Evolutionary conservation across 1,140 invertebrate species (phyloP).

Genomic region (Gonatopus flavifemur): DNA sequence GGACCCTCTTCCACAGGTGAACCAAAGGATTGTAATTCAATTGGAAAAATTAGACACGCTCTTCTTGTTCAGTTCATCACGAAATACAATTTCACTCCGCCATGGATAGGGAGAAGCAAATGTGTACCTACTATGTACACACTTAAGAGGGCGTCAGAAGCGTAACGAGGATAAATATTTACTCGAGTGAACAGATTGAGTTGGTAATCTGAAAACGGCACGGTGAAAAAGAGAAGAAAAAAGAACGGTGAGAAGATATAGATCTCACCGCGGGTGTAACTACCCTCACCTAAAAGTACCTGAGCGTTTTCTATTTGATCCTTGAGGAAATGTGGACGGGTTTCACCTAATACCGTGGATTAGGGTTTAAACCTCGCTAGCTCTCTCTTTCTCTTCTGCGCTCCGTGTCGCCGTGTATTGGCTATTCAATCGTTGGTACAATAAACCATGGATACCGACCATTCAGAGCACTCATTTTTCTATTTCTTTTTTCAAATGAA

Average conservation of each 20-base stretch:
- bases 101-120: no score
- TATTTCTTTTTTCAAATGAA: no score
- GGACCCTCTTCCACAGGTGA: no score
- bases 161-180: conserved; percentile 41
- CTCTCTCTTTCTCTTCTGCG: conserved; percentile 24
- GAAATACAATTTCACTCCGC: no score
- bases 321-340: conserved; percentile 38
- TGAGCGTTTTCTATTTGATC: conserved; percentile 14
- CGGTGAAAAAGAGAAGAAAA: conserved; percentile 13
- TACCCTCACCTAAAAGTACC: conserved; percentile 18
- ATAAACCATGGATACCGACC: conserved; percentile 28
- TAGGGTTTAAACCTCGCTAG: conserved; percentile 48
- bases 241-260: conserved; percentile 24
- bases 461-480: conserved; percentile 22
- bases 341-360: conserved; percentile 50
- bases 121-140: no score
- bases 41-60: background rate
- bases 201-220: conserved; percentile 12
- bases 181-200: conserved; percentile 23
- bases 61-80: no score
- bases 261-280: conserved; percentile 30
- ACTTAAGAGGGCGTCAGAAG: conserved; percentile 14
- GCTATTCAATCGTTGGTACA: conserved; percentile 26
- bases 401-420: no score
- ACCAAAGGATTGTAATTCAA: background rate